phyloP scores from a whole-genome alignment of 2,797 vertebrate species.

The Perodicticus potto region DNA sequence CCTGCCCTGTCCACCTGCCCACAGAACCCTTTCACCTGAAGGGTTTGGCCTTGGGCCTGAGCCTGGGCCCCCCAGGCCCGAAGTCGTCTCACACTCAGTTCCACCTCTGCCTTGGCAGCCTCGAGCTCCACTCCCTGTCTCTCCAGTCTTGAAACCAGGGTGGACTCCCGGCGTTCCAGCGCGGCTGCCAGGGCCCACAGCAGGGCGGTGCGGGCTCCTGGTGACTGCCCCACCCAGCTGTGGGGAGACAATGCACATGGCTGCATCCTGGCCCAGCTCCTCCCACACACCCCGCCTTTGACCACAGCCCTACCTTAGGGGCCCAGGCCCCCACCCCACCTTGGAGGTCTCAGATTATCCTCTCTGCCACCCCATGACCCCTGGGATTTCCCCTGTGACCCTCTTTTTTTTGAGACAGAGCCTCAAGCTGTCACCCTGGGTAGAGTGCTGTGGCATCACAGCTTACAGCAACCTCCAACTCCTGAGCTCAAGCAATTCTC shows the following conservation, averaged over 20 bases:
- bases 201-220: not conserved
- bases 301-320: not conserved
- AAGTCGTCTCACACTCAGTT: slow-evolving; percentile 90
- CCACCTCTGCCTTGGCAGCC: slow-evolving; percentile 89
- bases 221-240: slow-evolving; percentile 58
- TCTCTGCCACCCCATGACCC: not conserved
- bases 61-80: slow-evolving; percentile 88
- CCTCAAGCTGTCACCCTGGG: no score
- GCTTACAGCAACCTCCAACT: no score
- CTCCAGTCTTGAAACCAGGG: slow-evolving; percentile 84
- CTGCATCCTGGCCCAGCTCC: not conserved
- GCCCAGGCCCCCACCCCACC: rapidly evolving
- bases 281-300: not conserved
- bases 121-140: slow-evolving; percentile 86
- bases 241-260: not conserved
- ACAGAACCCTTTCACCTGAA: slow-evolving; percentile 87
- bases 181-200: slow-evolving; percentile 67
- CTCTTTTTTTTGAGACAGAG: slow-evolving; percentile 41
- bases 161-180: not conserved
- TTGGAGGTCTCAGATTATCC: not conserved
- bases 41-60: slow-evolving; percentile 90
- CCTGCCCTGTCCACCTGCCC: rapidly evolving
- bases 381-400: rapidly evolving
- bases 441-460: no score
- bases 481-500: no score